A percentile compares a stretch with the other conserved stretches of the same genome.
These are phyloP conservation scores for Ranitomeya variabilis DNA, from an alignment of 2,113 vertebrate genomes.

Conservation along the genomic window DNA sequence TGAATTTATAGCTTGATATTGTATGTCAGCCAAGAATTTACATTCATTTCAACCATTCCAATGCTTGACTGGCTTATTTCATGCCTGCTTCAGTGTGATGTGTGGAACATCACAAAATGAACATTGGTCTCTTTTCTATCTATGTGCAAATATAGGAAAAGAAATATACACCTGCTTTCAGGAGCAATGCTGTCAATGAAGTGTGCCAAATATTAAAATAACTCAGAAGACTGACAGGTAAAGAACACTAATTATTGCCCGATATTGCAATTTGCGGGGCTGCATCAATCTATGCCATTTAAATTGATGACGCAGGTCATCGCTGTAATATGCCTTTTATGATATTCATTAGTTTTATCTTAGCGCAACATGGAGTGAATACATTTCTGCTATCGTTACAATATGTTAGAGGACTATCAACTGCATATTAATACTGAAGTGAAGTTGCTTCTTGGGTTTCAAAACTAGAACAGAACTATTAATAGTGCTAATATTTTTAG, in stretches of 20 bases:
- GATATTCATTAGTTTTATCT: conserved; percentile 50
- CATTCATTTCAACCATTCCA: conserved; percentile 10
- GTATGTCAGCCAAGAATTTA: conserved; percentile 24
- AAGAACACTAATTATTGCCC: conserved; percentile 33
- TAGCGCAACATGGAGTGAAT: conserved; percentile 38
- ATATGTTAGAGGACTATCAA: conserved; percentile 13
- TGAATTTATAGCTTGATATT: conserved; percentile 6
- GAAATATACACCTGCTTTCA: background rate
- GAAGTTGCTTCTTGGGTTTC: background rate
- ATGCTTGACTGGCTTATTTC: conserved; percentile 23
- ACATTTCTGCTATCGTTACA: conserved; percentile 27
- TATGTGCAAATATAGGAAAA: conserved; percentile 25
- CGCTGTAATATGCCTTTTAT: conserved; percentile 51
- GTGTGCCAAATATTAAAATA: conserved; percentile 10
- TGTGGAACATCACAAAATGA: background rate
- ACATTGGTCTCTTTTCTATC: background rate
- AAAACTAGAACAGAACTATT: conserved; percentile 9
- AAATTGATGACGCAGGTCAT: conserved; percentile 50
- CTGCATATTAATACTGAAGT: background rate
- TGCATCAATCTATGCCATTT: conserved; percentile 44
- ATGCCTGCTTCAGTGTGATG: background rate
- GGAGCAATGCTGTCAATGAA: background rate
- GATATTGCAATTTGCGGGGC: conserved; percentile 19
- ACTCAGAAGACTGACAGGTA: conserved; percentile 21
- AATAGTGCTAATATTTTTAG: conserved; percentile 5